Base-by-base conservation (phyloP, 2,113 vertebrate genomes). In the Tinamus guttatus region DNA sequence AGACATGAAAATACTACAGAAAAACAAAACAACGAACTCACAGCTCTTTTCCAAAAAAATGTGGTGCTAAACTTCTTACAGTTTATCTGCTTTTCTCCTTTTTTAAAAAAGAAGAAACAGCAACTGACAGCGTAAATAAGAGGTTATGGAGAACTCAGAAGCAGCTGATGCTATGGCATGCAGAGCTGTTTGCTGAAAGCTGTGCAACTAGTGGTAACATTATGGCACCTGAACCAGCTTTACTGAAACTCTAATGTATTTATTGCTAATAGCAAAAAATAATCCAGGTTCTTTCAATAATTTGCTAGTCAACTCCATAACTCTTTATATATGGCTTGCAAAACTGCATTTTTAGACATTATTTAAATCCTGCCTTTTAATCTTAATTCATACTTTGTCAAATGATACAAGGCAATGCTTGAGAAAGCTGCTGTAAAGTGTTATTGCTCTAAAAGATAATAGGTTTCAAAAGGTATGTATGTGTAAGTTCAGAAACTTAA, bases 401-500 rank as follows among this genome's bases (percentile, higher is more conserved):
- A 85, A 49, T 32, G 22, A 87, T 43, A 47, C 14, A 91, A 78
- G 65, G 60, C 40, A 69, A 79, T 8, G 21, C 38, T 74, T 87
- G 51, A 94, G 38, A 56, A 54, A 94, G 70, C 24, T 49, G 41
- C 34, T 41, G 45, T 59, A 81, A 81, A 94, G 21, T 24, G 34
- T 7, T 20, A 70, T 22, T 73, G 58, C n/a, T 91, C 58, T 84
- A 76, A 71, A 92, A 92, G 68, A 40, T 38, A 65, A 60, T 20
- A 63, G 62, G 19, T 87, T 86, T 28, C 70, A 84, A 96, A 79
- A 84, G 20, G 17, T 45, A 81, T 69, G n/a, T 9, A 36, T 28
- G 41, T 28, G 5, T 4, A 93, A 91, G 82, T 70, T 90, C 81
- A 95, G 59, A 79, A 97, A 93, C 54, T 69, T 79, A 71, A 69